Conservation (phyloP, 2,888 invertebrate genomes). For the Drosophila koepferae region DNA sequence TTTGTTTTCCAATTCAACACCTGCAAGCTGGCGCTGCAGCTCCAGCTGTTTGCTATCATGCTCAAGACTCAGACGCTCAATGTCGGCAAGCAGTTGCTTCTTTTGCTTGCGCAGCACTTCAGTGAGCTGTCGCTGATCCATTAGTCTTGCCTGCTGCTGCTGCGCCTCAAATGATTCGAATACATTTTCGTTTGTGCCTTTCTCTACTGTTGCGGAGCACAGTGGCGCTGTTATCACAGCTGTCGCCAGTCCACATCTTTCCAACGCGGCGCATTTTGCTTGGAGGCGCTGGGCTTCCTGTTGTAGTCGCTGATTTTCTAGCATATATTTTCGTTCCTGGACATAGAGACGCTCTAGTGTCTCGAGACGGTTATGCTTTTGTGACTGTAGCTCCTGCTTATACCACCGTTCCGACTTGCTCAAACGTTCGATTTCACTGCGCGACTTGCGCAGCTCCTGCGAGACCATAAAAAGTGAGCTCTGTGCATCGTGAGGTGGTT, state of each 20-base stretch:
- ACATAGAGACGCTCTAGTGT: constrained; percentile 83
- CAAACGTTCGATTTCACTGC: constrained; percentile 82
- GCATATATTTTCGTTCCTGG: constrained; percentile 83
- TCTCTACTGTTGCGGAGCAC: not conserved
- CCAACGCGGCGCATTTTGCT: constrained; percentile 74
- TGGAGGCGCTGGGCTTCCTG: constrained; percentile 78
- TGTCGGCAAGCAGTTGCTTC: constrained; percentile 75
- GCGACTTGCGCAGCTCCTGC: constrained; percentile 78
- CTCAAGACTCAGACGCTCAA: constrained; percentile 73
- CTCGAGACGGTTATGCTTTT: constrained; percentile 80
- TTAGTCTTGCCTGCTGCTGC: constrained; percentile 70
- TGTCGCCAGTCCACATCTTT: constrained; percentile 56
- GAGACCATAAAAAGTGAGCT: constrained; percentile 70
- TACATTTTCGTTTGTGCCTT: not conserved
- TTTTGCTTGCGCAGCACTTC: constrained; percentile 83
- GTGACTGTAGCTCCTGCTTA: constrained; percentile 80
- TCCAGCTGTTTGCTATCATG: constrained; percentile 75
- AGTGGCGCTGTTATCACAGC: not conserved
- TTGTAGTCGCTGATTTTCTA: constrained; percentile 83
- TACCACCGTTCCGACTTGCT: constrained; percentile 84
- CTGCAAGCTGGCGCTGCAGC: constrained; percentile 75
- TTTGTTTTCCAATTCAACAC: constrained; percentile 81
- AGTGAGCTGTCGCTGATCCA: constrained; percentile 81
- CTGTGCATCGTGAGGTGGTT: constrained; percentile 26
- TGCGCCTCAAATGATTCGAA: constrained; percentile 69